phyloP scores from a whole-genome alignment of 2,113 vertebrate species.

The Corythoichthys haematopterus region DNA sequence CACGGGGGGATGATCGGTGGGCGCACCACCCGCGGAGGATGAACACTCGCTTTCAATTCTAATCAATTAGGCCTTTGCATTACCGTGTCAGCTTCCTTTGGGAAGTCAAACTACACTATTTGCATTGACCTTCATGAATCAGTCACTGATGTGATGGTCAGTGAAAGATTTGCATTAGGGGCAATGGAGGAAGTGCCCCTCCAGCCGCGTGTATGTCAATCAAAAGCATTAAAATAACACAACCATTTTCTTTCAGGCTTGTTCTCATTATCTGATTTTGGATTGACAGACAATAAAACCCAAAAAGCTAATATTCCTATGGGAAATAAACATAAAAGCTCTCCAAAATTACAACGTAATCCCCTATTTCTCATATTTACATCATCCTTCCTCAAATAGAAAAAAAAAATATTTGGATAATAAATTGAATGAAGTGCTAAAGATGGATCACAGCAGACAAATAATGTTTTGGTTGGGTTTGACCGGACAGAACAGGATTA shows the following conservation, averaged over 20 bases:
- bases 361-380: slow-evolving; percentile 33
- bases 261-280: neutral
- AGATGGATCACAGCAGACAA: slow-evolving; percentile 4
- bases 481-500: slow-evolving; percentile 29
- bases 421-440: slow-evolving; percentile 34
- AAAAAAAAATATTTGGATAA: neutral
- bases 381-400: slow-evolving; percentile 12
- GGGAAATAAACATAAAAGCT: too few species aligned
- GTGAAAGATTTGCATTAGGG: neutral
- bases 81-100: neutral
- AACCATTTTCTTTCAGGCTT: neutral
- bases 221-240: slow-evolving; percentile 2
- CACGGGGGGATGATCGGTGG: neutral
- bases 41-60: neutral
- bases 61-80: neutral
- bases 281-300: too few species aligned
- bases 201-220: slow-evolving; percentile 8
- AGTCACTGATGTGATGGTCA: neutral
- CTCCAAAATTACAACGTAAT: neutral
- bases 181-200: neutral
- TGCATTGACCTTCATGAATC: neutral
- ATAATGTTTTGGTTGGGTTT: neutral
- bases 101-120: neutral
- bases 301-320: too few species aligned
- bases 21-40: neutral